phyloP scores from a whole-genome alignment of 1,140 invertebrate genomes.

The Nymphalis io region DNA sequence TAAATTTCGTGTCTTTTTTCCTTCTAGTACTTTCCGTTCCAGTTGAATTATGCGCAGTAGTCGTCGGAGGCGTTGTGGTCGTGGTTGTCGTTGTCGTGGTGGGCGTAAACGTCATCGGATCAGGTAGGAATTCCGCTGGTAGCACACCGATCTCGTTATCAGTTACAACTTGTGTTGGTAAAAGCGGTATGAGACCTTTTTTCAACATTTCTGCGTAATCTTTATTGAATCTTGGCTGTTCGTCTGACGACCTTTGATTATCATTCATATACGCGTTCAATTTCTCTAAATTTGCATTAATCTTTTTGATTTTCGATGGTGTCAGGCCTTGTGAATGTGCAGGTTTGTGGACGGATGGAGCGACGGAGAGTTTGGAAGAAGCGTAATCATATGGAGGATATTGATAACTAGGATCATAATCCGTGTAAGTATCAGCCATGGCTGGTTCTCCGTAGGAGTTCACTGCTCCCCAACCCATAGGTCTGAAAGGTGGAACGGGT shows the following conservation, averaged over 20 bases:
- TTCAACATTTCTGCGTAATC: conserved; percentile 56
- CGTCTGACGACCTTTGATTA: conserved; percentile 66
- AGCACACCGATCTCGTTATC: conserved; percentile 73
- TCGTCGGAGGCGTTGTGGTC: conserved; percentile 48
- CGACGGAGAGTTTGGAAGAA: conserved; percentile 53
- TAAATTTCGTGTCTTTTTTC: conserved; percentile 72
- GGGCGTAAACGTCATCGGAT: conserved; percentile 43
- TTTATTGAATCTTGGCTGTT: conserved; percentile 52
- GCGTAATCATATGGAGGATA: conserved; percentile 54
- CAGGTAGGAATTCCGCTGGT: conserved; percentile 62
- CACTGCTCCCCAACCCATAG: conserved; percentile 61
- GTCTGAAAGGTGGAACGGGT: conserved; percentile 59
- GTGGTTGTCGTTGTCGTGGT: conserved; percentile 39
- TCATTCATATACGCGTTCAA: conserved; percentile 55
- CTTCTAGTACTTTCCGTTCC: conserved; percentile 51
- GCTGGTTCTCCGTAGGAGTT: conserved; percentile 71
- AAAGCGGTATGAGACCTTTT: conserved; percentile 54
- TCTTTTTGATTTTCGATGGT: conserved; percentile 68
- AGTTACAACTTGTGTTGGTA: conserved; percentile 61
- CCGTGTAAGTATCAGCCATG: conserved; percentile 52
- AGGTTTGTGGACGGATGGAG: conserved; percentile 40
- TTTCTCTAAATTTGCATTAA: conserved; percentile 64
- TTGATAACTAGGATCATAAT: conserved; percentile 59
- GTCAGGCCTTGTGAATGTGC: conserved; percentile 50
- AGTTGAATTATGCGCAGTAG: conserved; percentile 46